Evolutionary conservation across 2,888 invertebrate species (phyloP).

Genomic region (Phytoseiulus persimilis): DNA sequence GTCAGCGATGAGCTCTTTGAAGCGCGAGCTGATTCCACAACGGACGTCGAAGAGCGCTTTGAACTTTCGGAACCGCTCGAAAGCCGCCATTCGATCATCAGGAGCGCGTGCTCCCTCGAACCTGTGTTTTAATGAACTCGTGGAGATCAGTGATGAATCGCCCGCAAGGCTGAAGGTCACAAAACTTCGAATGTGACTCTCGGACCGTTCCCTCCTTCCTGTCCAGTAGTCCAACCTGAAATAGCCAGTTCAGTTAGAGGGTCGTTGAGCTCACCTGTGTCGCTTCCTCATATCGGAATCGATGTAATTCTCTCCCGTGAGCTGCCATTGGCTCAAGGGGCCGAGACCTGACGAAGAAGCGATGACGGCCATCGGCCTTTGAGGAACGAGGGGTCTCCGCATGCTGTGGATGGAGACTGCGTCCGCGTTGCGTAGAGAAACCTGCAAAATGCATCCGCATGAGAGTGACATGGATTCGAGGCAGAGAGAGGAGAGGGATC

Average conservation of each 20-base stretch:
- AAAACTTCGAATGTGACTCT: background rate
- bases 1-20: background rate
- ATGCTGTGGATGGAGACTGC: slow-evolving; percentile 13
- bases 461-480: no score
- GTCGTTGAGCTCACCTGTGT: background rate
- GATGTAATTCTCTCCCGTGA: slow-evolving; percentile 36
- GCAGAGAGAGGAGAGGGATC: no score
- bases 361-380: slow-evolving; percentile 7
- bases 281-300: slow-evolving; percentile 34
- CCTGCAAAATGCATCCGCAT: background rate
- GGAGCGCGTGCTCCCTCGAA: background rate
- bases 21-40: background rate
- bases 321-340: slow-evolving; percentile 34
- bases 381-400: slow-evolving; percentile 20
- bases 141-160: background rate
- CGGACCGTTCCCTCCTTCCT: background rate
- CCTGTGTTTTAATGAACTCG: background rate
- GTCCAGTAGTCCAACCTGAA: background rate
- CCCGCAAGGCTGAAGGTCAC: background rate
- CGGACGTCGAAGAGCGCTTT: background rate
- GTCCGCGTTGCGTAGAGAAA: slow-evolving; percentile 24
- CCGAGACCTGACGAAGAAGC: slow-evolving; percentile 23
- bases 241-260: background rate
- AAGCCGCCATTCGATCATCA: background rate
- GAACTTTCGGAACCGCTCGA: background rate